A percentile compares a stretch with the other conserved stretches of the same genome.
These are phyloP conservation scores for Poeciliopsis turrubarensis DNA, from an alignment of 2,113 vertebrate genomes.

Conservation along the genomic window DNA sequence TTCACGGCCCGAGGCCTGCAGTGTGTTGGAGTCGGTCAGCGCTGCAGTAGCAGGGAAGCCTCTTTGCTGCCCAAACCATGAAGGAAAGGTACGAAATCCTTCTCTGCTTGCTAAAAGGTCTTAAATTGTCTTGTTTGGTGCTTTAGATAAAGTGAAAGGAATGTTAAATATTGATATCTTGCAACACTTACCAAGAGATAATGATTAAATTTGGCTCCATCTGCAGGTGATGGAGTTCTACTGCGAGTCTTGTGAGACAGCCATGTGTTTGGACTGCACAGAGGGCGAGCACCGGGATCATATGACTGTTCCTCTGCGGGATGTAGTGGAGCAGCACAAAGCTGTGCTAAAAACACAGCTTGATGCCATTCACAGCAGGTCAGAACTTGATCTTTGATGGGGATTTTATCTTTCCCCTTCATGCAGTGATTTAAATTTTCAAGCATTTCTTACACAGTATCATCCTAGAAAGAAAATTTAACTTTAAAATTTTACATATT, in stretches of 20 bases:
- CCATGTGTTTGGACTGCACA: slow-evolving; percentile 93
- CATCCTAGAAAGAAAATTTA: background rate
- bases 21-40: slow-evolving; percentile 84
- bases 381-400: background rate
- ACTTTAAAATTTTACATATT: background rate
- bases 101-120: background rate
- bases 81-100: slow-evolving; percentile 85
- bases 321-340: slow-evolving; percentile 95
- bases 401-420: slow-evolving; percentile 9
- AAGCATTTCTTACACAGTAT: background rate
- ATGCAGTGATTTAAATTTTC: background rate
- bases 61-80: slow-evolving; percentile 94
- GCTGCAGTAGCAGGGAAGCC: slow-evolving; percentile 86
- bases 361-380: slow-evolving; percentile 89
- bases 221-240: slow-evolving; percentile 95
- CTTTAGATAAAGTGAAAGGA: background rate
- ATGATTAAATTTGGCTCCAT: slow-evolving; percentile 41
- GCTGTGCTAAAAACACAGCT: slow-evolving; percentile 89
- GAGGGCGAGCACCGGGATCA: slow-evolving; percentile 92
- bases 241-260: slow-evolving; percentile 94
- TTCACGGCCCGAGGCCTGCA: slow-evolving; percentile 81
- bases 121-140: background rate
- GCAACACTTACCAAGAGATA: background rate
- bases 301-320: slow-evolving; percentile 87
- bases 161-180: background rate